Evolutionary conservation across 2,888 invertebrate genomes (phyloP).

Genomic region (Dione vanillae): DNA sequence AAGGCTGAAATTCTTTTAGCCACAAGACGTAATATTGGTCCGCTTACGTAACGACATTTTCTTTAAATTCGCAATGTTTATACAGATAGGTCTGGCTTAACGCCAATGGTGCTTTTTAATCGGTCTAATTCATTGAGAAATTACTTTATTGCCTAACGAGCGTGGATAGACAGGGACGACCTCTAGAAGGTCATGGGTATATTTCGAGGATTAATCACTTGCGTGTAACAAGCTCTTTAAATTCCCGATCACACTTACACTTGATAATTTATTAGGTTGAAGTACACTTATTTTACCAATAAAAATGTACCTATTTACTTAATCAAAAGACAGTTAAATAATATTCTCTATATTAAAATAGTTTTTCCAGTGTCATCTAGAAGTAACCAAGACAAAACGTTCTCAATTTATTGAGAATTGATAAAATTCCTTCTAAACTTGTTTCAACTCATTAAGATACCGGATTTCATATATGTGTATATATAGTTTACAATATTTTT

Average conservation of each 20-base stretch:
- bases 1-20: slow-evolving; percentile 40
- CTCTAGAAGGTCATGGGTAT: slow-evolving; percentile 71
- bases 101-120: slow-evolving; percentile 80
- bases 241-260: slow-evolving; percentile 26
- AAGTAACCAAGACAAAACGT: background rate
- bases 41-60: slow-evolving; percentile 75
- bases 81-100: slow-evolving; percentile 72
- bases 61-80: slow-evolving; percentile 80
- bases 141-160: slow-evolving; percentile 72
- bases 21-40: slow-evolving; percentile 48
- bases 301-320: too few species aligned
- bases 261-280: background rate
- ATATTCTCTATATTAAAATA: background rate
- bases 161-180: slow-evolving; percentile 73
- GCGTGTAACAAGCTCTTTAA: slow-evolving; percentile 50
- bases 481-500: slow-evolving; percentile 23
- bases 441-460: slow-evolving; percentile 19
- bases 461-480: slow-evolving; percentile 10
- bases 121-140: slow-evolving; percentile 79
- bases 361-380: background rate
- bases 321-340: background rate
- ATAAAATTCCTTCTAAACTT: slow-evolving; percentile 36
- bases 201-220: slow-evolving; percentile 54
- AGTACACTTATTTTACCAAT: background rate
- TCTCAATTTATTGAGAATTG: slow-evolving; percentile 30